These are phyloP conservation scores for Synodontis membranacea DNA, from an alignment of 2,113 vertebrate genomes.

Conservation along the genomic window DNA sequence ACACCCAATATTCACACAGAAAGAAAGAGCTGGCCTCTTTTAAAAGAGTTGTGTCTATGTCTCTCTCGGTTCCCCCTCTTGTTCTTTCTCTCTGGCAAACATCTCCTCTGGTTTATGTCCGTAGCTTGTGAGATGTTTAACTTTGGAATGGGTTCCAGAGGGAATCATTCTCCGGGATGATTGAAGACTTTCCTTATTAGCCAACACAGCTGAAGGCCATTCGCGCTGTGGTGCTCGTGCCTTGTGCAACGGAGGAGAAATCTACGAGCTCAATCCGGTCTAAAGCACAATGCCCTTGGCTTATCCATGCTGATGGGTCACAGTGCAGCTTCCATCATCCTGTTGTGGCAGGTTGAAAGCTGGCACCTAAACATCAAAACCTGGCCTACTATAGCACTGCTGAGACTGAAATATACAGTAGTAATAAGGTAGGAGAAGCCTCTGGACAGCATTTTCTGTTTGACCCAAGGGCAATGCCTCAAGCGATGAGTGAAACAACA, in stretches of 20 bases:
- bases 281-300: not conserved
- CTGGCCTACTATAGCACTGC: not conserved
- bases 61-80: not conserved
- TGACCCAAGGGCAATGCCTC: conserved; percentile 64
- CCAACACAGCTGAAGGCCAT: conserved; percentile 32
- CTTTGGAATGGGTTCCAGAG: conserved; percentile 42
- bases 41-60: conserved; percentile 1
- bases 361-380: not conserved
- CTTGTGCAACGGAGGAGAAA: conserved; percentile 1
- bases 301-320: not conserved
- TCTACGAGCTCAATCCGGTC: not conserved
- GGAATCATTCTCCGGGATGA: conserved; percentile 25
- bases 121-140: conserved; percentile 34
- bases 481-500: conserved; percentile 73
- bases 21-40: conserved; percentile 54
- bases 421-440: conserved; percentile 7
- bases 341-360: not conserved
- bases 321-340: not conserved
- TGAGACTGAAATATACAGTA: not conserved
- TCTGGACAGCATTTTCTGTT: conserved; percentile 54
- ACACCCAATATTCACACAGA: conserved; percentile 55
- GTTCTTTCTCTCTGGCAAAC: conserved; percentile 14
- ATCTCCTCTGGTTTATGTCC: conserved; percentile 31
- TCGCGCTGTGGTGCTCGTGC: not conserved
- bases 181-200: conserved; percentile 18